Conservation (phyloP, 2,113 vertebrate species). For the Caranx melampygus region DNA sequence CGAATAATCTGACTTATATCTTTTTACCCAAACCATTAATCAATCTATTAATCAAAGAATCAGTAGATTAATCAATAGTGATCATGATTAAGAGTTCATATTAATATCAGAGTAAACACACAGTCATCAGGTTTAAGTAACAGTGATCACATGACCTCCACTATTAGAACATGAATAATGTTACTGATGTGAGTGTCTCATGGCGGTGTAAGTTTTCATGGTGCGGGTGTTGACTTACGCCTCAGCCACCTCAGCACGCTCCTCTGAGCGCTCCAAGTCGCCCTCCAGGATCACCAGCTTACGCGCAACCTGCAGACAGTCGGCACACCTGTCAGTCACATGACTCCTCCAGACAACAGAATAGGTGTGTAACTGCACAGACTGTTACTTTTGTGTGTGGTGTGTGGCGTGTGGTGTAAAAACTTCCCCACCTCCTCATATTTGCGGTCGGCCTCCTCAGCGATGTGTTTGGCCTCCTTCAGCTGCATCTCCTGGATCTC, state of each 20-base stretch:
- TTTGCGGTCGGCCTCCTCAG: slow-evolving; percentile 98
- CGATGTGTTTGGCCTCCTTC: slow-evolving; percentile 98
- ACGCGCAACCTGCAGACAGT: slow-evolving; percentile 89
- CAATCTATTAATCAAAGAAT: background rate
- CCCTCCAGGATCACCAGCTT: slow-evolving; percentile 97
- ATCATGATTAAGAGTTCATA: background rate
- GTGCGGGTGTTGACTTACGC: slow-evolving; percentile 85
- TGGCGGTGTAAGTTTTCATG: slow-evolving; percentile 20
- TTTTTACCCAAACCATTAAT: background rate
- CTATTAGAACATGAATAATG: too few relatives aligned
- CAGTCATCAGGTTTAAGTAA: too few relatives aligned
- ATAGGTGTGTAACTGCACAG: background rate
- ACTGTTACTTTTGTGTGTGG: too few relatives aligned
- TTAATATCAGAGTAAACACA: too few relatives aligned
- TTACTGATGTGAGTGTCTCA: too few relatives aligned
- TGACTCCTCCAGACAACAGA: background rate
- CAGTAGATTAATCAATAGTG: background rate
- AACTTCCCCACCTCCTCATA: slow-evolving; percentile 91
- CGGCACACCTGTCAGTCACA: background rate
- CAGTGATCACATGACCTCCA: too few relatives aligned
- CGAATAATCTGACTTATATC: background rate
- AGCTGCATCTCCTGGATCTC: slow-evolving; percentile 99
- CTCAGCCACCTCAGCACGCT: slow-evolving; percentile 95
- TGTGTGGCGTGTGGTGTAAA: background rate
- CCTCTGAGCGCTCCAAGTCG: slow-evolving; percentile 97